Conservation (phyloP, 2,888 invertebrate genomes). For the Drosophila merina region DNA sequence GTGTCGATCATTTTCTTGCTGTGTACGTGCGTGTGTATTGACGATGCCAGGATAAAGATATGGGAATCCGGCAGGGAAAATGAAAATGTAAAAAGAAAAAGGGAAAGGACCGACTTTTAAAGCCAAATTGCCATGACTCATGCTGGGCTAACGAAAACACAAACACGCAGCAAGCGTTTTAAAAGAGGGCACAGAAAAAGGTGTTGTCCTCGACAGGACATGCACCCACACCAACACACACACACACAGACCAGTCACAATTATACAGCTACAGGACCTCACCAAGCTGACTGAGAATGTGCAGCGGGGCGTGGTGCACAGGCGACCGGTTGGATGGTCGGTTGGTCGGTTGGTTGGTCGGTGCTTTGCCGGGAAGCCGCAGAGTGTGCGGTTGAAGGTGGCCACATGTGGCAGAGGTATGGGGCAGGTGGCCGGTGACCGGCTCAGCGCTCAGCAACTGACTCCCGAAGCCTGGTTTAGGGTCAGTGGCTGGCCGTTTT, state of each 20-base stretch:
- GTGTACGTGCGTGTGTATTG: neutral
- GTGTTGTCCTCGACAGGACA: constrained; percentile 52
- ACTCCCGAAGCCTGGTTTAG: constrained; percentile 36
- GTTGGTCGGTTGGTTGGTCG: neutral
- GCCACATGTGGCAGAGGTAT: constrained; percentile 39
- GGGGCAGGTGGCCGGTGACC: constrained; percentile 53
- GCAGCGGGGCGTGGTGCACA: constrained; percentile 59
- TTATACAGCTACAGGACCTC: constrained; percentile 43
- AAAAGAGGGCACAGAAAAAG: constrained; percentile 48
- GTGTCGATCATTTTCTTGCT: too few relatives aligned
- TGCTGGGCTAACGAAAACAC: constrained; percentile 39
- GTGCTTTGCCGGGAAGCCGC: constrained; percentile 65
- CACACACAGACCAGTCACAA: neutral
- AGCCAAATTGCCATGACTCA: constrained; percentile 65
- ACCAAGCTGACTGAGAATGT: constrained; percentile 70
- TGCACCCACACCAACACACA: constrained; percentile 39
- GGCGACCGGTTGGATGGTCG: constrained; percentile 38
- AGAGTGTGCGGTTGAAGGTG: constrained; percentile 72
- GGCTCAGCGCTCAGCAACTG: constrained; percentile 7
- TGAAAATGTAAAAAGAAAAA: constrained; percentile 18
- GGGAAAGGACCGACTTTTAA: constrained; percentile 26
- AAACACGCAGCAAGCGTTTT: constrained; percentile 36
- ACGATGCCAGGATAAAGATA: constrained; percentile 45
- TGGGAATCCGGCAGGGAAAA: constrained; percentile 26
- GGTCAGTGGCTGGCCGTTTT: constrained; percentile 55